Evolutionary conservation across 1,140 invertebrate species (phyloP), one percentile per base, ranked within the genome.

Genomic region (Eubasilissa regina): DNA sequence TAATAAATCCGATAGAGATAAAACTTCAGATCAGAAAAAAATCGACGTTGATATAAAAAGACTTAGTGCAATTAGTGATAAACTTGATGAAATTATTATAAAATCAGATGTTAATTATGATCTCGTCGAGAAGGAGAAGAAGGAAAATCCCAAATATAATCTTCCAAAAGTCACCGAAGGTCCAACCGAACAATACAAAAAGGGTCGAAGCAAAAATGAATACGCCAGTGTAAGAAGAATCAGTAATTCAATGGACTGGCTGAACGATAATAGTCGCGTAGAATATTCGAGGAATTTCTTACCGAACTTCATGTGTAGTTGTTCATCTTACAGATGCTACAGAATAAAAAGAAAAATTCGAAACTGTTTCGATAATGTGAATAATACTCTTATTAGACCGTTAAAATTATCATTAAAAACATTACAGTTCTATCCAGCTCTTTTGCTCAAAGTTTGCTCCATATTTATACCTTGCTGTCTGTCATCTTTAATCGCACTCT

Each of bases 61-160:
- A 86, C 85, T 89, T 81, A 90, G 88, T 79, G 85, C 83, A 56
- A 85, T 90, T 83, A 87, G 88, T 78, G 87, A 89, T 77, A 88
- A 86, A 82, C 85, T 90, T 75, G 87, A 88, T 74, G 87, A 87
- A 68, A 88, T 85, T 44, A 90, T 90, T 73, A 77, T 80, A 17
- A 89, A 87, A 81, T 86, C 88, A 79, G 81, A 84, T 17, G 75
- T 19, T 17, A 48, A 43, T 15, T n/a, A 13, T 9, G 68, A 73
- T 15, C 62, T 13, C 19, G 60, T 25, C 6, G 25, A 35, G 25
- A 35, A 35, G 25, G 25, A 35, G 25, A 35, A 35, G 6, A 35
- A 35, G 25, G 62, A 66, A 66, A 11, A 44, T 35, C 3, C 44
- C 35, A 66, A 62, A 62, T 21, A 62, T 21, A 62, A 12, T 62